A percentile compares a stretch with the other conserved stretches of the same genome.
Conservation (phyloP, 2,888 invertebrate species). For the Alentia gelatinosa region DNA sequence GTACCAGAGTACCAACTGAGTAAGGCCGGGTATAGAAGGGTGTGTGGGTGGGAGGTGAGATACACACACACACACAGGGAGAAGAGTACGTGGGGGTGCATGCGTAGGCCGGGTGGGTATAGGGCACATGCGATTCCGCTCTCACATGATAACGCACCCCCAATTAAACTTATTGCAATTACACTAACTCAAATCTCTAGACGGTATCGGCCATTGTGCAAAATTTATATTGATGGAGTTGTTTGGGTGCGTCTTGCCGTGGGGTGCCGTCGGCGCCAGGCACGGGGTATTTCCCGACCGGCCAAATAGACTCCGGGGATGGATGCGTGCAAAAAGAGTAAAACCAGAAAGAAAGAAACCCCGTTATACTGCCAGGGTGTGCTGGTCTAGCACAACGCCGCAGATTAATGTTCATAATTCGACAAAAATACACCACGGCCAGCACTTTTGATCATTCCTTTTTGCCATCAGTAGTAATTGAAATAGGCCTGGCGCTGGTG, state of each 20-base stretch:
- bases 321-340: background rate
- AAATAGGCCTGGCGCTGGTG: background rate
- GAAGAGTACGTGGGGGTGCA: background rate
- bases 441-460: slow-evolving; percentile 16
- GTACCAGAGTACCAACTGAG: background rate
- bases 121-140: background rate
- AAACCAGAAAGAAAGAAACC: background rate
- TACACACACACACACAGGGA: too few species aligned
- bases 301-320: slow-evolving; percentile 27
- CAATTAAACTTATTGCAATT: slow-evolving; percentile 32
- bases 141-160: slow-evolving; percentile 14
- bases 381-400: background rate
- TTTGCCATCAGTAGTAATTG: slow-evolving; percentile 1
- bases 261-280: background rate
- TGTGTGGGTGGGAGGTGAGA: background rate
- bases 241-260: background rate
- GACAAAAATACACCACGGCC: background rate
- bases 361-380: too few species aligned
- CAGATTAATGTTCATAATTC: slow-evolving; percentile 25
- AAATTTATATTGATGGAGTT: slow-evolving; percentile 23
- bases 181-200: slow-evolving; percentile 25
- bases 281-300: background rate
- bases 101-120: background rate
- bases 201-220: background rate
- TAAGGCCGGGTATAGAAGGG: background rate